Evolutionary conservation across 2,113 vertebrate species (phyloP).

Genomic region (Zootoca vivipara): DNA sequence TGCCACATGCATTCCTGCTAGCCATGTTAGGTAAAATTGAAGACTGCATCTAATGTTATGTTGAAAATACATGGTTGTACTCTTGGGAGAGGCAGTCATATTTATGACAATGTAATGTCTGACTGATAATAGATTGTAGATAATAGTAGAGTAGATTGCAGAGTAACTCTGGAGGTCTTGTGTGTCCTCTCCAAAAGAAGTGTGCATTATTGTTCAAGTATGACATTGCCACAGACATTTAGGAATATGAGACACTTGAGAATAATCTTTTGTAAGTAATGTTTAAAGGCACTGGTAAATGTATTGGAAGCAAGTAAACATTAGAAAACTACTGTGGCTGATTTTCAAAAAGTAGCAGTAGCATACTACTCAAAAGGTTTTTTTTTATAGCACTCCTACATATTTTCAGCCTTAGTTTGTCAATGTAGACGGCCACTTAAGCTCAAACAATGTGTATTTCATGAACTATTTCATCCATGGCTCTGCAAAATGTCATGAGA

Average conservation of each 20-base stretch:
- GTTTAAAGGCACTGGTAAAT: background rate
- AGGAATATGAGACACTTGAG: background rate
- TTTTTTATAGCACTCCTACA: background rate
- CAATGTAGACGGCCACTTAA: background rate
- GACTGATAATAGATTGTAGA: background rate
- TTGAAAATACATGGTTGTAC: background rate
- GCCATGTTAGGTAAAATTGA: background rate
- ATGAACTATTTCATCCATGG: slow-evolving; percentile 24
- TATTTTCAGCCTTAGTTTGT: background rate
- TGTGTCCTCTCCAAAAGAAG: background rate
- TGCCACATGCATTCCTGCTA: background rate
- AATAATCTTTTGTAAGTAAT: background rate
- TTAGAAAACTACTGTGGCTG: background rate
- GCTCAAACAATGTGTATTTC: too few relatives aligned
- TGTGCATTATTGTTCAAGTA: background rate
- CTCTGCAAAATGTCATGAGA: background rate
- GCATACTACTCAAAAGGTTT: too few relatives aligned
- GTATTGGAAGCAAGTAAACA: background rate
- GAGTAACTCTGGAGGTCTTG: background rate
- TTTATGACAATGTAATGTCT: background rate
- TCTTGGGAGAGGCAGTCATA: background rate
- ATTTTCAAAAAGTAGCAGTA: background rate
- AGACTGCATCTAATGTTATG: background rate
- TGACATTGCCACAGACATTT: slow-evolving; percentile 13
- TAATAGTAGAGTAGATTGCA: background rate